Evolutionary conservation across 2,797 vertebrate genomes (phyloP), one percentile per base, ranked within the genome.

Genomic region (Poecilia wingei): DNA sequence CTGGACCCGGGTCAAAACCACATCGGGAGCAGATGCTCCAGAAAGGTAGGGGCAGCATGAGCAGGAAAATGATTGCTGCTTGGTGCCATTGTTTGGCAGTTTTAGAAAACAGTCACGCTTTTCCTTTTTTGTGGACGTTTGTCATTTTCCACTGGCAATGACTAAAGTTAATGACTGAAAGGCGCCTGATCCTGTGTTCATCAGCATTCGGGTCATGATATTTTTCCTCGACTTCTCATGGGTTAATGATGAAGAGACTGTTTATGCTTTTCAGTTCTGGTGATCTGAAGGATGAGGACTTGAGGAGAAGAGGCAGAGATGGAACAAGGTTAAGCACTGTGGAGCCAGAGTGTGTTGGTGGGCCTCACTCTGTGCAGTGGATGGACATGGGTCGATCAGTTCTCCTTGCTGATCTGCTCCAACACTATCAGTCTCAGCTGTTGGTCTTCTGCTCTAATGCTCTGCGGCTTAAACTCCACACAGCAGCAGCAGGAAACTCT

Each of bases 381-480:
- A 39, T 88, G 68, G 94, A 95, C 75, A 74, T 89, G 0, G 83
- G 90, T 33, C 90, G 89, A 31, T 86, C 88, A 0, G 81, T 90
- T 16, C 74, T 87, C 6, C 91, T 88, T 43, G 76, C 78, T 0
- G 88, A 92, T 13, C 85, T 95, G 74, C 84, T 91, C 8, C 88
- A 79, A n/a, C 88, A 90, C 76, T 96, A 96, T 84, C 84, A 77
- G 22, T 31, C 13, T 2, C 76, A 91, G 84, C 81, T 95, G 72
- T 93, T 93, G 94, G 76, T 53, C 33, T 78, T 91, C 46, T 95
- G 93, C 83, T 78, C 83, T 39, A 81, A 74, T 72, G 88, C 91
- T 0, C 72, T 93, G 43, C 75, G 92, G 72, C 75, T 84, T 51
- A 86, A 86, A 43, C 88, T 95, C 66, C 91, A 89, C 49, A 76